Conservation (phyloP, 2,113 vertebrate genomes). For the Microcebus lehilahytsara region DNA sequence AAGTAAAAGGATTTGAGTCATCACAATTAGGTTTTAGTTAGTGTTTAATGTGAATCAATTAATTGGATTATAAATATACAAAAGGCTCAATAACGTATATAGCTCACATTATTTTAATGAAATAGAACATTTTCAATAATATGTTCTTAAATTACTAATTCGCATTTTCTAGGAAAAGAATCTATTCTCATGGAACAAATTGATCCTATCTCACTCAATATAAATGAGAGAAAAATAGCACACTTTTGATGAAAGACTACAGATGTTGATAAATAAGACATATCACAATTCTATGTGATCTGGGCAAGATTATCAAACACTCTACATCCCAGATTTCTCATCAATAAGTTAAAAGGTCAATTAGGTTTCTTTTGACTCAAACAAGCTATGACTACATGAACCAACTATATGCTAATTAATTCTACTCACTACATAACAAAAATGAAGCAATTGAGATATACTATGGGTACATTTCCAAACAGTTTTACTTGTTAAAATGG, state of each 20-base stretch:
- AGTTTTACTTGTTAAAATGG: not conserved
- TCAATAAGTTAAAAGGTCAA: not conserved
- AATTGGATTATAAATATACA: not conserved
- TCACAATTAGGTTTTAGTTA: not conserved
- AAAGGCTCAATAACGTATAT: not conserved
- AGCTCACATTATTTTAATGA: not conserved
- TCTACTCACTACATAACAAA: not conserved
- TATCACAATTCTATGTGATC: not conserved
- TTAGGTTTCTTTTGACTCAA: not conserved
- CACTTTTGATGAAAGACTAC: not conserved
- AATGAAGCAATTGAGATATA: not conserved
- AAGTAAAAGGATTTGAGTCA: constrained; percentile 28
- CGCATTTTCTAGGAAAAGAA: not conserved
- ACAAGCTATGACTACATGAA: not conserved
- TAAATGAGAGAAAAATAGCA: not conserved
- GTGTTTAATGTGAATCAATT: not conserved
- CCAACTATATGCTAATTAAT: not conserved
- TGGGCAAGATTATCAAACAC: not conserved
- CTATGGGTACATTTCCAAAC: not conserved
- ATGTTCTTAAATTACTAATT: not conserved
- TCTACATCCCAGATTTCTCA: not conserved
- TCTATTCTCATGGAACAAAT: not conserved
- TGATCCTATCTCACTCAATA: not conserved
- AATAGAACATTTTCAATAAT: not conserved
- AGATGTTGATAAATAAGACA: not conserved